Evolutionary conservation across 2,797 vertebrate species (phyloP), one percentile per base, ranked within the genome.

Genomic region (Enteromius anoplus): DNA sequence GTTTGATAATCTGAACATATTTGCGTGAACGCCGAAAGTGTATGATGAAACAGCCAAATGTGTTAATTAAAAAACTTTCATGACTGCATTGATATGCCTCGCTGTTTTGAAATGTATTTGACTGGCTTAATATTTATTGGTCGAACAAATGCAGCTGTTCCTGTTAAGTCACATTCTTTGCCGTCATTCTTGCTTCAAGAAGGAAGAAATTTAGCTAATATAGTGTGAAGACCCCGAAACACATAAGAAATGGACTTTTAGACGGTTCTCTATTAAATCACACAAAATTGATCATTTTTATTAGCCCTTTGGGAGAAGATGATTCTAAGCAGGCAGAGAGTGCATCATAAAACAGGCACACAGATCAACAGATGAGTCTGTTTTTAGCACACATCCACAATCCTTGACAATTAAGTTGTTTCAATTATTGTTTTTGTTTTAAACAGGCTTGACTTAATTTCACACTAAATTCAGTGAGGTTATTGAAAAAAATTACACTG

Each of bases 231-330:
- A 34, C 15, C 64, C 7, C 58, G 32, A 65, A 29, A 49, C 88
- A 89, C 85, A 91, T 58, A 75, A 72, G 11, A 90, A 93, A 91
- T 93, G 91, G 91, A 93, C 91, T 26, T 86, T 89, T 84, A 58
- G 78, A 84, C 37, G 79, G 70, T 89, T 86, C 85, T 92, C 87
- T 93, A 92, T 94, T 94, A 93, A 95, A 94, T 95, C 91, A 93
- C 86, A 91, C 81, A 88, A 66, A 90, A 92, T 91, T 86, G 84
- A 80, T 85, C 71, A 75, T 72, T 80, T 90, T 60, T 89, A 93
- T 86, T 90, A 91, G 95, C 95, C 95, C 95, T 95, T 95, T 88
- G 94, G 94, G 93, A 95, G 94, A 93, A 95, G 93, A 94, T 84
- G 80, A 89, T 87, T 92, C 90, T 90, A 93, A 93, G 91, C 92